phyloP scores from a whole-genome alignment of 2,888 invertebrate species.

The Eristalis pertinax region DNA sequence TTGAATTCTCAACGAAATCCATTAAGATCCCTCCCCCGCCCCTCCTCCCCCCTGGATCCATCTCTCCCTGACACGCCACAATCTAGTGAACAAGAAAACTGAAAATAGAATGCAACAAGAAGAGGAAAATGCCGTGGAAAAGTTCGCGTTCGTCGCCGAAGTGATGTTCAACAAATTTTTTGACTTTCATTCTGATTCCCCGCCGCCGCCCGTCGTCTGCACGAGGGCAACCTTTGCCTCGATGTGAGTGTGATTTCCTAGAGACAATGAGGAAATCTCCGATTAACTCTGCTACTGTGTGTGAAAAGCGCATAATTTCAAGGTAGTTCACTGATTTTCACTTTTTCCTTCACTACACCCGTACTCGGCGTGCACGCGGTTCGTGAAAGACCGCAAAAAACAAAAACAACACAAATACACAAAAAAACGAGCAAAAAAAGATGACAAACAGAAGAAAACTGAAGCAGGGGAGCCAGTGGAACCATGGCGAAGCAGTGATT shows the following conservation, averaged over 20 bases:
- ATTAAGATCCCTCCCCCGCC: background rate
- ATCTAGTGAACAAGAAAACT: background rate
- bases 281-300: conserved; percentile 64
- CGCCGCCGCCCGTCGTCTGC: background rate
- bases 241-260: conserved; percentile 29
- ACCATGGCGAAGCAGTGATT: conserved; percentile 36
- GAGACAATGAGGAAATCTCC: conserved; percentile 67
- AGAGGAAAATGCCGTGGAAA: conserved; percentile 4
- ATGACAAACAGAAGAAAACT: background rate
- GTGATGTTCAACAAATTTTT: conserved; percentile 6
- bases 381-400: conserved; percentile 18
- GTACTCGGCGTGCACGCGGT: background rate
- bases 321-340: conserved; percentile 69
- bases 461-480: background rate
- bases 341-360: conserved; percentile 52
- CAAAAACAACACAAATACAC: background rate
- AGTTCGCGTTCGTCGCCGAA: conserved; percentile 10
- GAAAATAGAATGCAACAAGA: background rate
- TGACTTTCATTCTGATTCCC: conserved; percentile 64
- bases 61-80: conserved; percentile 4
- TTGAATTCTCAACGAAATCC: background rate
- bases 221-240: conserved; percentile 36
- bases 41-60: background rate
- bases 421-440: background rate
- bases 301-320: conserved; percentile 72